Evolutionary conservation across 2,113 vertebrate species (phyloP).

Genomic region (Sus scrofa): T2T-Sscrofa CM000812.6:25602501-25603000

Average conservation of each 20-base stretch:
- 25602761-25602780: no score
- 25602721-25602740: no score
- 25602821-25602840: conserved; percentile 46
- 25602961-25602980: no score
- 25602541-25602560: conserved; percentile 89
- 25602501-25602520: conserved; percentile 86
- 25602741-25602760: no score
- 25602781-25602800: conserved; percentile 18
- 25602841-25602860: conserved; percentile 15
- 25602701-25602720: no score
- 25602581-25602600: conserved; percentile 89
- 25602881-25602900: neutral
- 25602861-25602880: conserved; percentile 25
- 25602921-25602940: neutral
- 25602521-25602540: conserved; percentile 86
- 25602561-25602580: conserved; percentile 89
- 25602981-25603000: no score
- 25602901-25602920: conserved; percentile 54
- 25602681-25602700: no score
- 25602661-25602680: conserved; percentile 51
- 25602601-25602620: conserved; percentile 62
- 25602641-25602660: neutral
- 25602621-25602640: neutral
- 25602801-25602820: conserved; percentile 28
- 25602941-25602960: neutral